Conservation (phyloP, 2,888 invertebrate genomes). For the Hetaerina titia region DNA sequence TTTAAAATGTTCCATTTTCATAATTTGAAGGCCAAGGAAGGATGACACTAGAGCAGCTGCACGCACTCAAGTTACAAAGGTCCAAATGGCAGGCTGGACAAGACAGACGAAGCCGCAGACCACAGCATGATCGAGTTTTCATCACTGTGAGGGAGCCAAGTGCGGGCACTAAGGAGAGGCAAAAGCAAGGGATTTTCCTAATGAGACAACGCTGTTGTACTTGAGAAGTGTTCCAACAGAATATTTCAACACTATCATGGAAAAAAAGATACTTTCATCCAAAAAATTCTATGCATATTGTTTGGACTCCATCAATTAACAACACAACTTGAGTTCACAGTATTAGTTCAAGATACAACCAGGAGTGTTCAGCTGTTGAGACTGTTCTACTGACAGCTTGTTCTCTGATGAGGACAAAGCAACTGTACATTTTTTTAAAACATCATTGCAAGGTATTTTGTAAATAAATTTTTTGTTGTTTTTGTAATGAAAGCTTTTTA, state of each 20-base stretch:
- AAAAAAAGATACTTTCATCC: not conserved
- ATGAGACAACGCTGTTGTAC: slow-evolving; percentile 39
- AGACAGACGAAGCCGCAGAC: not conserved
- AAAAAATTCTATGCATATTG: not conserved
- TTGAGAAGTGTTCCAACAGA: not conserved
- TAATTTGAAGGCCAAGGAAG: slow-evolving; percentile 2
- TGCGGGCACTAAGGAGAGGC: slow-evolving; percentile 23
- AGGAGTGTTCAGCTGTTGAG: not conserved
- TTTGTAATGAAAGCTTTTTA: slow-evolving; percentile 48
- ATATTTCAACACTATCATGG: not conserved
- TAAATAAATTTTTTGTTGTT: slow-evolving; percentile 23
- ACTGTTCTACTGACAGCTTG: not conserved
- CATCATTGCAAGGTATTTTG: not conserved
- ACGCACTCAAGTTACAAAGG: slow-evolving; percentile 9
- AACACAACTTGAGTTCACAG: not conserved
- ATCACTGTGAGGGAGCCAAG: not conserved
- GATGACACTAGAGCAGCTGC: slow-evolving; percentile 1
- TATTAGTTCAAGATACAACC: not conserved
- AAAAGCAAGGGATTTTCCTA: slow-evolving; percentile 45
- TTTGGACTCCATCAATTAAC: not conserved
- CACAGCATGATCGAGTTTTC: not conserved
- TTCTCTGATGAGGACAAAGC: not conserved
- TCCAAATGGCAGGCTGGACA: slow-evolving; percentile 42
- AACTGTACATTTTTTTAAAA: not conserved
- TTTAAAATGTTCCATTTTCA: not conserved